Percentiles rank a stretch among this genome's conserved stretches.
These are phyloP conservation scores for Synergus umbraculus DNA, from an alignment of 2,888 invertebrate genomes.

Conservation along the genomic window DNA sequence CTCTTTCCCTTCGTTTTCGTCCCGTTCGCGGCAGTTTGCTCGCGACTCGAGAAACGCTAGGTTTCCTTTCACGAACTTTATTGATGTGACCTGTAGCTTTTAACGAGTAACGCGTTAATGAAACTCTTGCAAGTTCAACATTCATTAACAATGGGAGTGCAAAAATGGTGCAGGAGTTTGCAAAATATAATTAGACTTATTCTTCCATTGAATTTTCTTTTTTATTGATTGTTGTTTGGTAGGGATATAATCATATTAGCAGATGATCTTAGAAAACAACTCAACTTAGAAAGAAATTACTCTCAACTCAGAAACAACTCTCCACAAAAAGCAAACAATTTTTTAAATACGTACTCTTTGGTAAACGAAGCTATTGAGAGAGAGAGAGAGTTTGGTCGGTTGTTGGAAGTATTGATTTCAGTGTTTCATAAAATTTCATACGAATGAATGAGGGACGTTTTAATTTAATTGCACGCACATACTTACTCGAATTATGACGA, in stretches of 20 bases:
- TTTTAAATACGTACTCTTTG: no score
- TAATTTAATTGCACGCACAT: slow-evolving; percentile 30
- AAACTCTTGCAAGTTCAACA: not conserved
- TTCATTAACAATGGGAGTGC: not conserved
- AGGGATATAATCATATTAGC: no score
- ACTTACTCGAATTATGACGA: slow-evolving; percentile 29
- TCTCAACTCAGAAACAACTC: no score
- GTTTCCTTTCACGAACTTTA: slow-evolving; percentile 52
- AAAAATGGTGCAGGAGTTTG: not conserved
- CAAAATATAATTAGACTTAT: not conserved
- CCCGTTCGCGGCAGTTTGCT: slow-evolving; percentile 34
- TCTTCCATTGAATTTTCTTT: not conserved
- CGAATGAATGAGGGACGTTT: not conserved
- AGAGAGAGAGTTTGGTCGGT: not conserved
- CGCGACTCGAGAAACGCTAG: slow-evolving; percentile 48
- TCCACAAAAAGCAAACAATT: no score
- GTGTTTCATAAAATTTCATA: slow-evolving; percentile 20
- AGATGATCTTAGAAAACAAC: no score
- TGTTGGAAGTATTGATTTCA: slow-evolving; percentile 19
- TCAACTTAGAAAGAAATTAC: no score
- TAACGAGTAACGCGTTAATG: not conserved
- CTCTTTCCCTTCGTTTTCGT: not conserved
- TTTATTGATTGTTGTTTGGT: not conserved
- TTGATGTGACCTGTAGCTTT: slow-evolving; percentile 42
- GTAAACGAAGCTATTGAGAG: not conserved